Evolutionary conservation across 2,888 invertebrate species (phyloP).

Genomic region (Asteroscopus sphinx): DNA sequence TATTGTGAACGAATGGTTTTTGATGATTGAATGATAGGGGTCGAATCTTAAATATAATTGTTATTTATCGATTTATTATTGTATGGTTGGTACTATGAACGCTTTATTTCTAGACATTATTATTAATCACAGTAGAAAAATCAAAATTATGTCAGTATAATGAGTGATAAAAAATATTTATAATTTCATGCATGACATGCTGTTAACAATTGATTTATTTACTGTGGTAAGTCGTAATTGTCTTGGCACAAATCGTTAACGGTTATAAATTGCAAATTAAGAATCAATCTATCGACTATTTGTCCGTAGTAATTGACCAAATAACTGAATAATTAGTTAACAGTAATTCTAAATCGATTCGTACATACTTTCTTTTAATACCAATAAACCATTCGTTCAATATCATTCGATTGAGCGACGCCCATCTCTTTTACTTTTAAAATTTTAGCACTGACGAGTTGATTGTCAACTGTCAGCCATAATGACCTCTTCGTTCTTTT

Average conservation of each 20-base stretch:
- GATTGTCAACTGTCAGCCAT: slow-evolving; percentile 45
- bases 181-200: too few relatives aligned
- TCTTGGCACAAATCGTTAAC: not conserved
- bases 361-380: slow-evolving; percentile 27
- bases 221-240: not conserved
- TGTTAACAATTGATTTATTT: not conserved
- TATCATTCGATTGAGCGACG: slow-evolving; percentile 34
- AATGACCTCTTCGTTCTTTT: slow-evolving; percentile 65
- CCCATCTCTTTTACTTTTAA: slow-evolving; percentile 33
- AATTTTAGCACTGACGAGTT: slow-evolving; percentile 35
- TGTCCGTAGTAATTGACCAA: slow-evolving; percentile 12
- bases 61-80: not conserved
- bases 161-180: too few relatives aligned
- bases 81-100: too few relatives aligned
- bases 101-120: too few relatives aligned
- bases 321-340: slow-evolving; percentile 9
- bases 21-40: slow-evolving; percentile 4
- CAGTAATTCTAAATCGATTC: slow-evolving; percentile 14
- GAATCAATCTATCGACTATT: slow-evolving; percentile 15
- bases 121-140: too few relatives aligned
- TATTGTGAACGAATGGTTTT: slow-evolving; percentile 10
- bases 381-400: slow-evolving; percentile 28
- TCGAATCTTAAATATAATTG: slow-evolving; percentile 4
- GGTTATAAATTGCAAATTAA: slow-evolving; percentile 3
- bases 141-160: too few relatives aligned